phyloP scores from a whole-genome alignment of 2,797 vertebrate species.

The Hoplostethus atlanticus region DNA sequence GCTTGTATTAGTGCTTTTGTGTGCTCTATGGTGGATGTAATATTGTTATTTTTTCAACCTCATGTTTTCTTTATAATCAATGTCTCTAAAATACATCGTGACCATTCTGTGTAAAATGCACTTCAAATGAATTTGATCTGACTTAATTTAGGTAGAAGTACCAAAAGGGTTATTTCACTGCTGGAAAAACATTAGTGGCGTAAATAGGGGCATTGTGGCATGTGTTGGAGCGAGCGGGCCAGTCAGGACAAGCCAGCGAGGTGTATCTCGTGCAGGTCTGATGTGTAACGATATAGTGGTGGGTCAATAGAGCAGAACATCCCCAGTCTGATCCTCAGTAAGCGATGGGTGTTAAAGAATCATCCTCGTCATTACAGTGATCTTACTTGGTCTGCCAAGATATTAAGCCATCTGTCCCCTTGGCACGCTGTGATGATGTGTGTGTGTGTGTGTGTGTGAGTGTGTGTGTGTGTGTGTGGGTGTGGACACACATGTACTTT shows the following conservation, averaged over 20 bases:
- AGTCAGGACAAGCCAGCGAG: constrained; percentile 20
- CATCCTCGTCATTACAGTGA: neutral
- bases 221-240: neutral
- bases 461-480: constrained; percentile 9
- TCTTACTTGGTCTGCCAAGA: constrained; percentile 22
- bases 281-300: constrained; percentile 18
- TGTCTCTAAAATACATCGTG: too few relatives aligned
- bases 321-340: constrained; percentile 17
- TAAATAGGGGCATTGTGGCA: neutral
- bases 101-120: too few relatives aligned
- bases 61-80: too few relatives aligned
- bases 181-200: too few relatives aligned
- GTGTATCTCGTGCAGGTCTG: constrained; percentile 2
- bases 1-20: too few relatives aligned
- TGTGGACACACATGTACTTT: too few relatives aligned
- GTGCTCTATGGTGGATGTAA: too few relatives aligned
- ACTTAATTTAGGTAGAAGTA: too few relatives aligned
- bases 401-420: constrained; percentile 46
- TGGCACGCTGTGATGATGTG: neutral
- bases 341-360: constrained; percentile 15
- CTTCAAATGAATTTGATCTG: too few relatives aligned
- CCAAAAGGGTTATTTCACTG: too few relatives aligned
- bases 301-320: constrained; percentile 17
- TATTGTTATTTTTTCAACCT: too few relatives aligned
- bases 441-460: constrained; percentile 7